Percentiles rank a stretch among this genome's conserved stretches.
These are phyloP conservation scores for Neelides folsomi DNA, from an alignment of 2,888 invertebrate species.

Conservation along the genomic window DNA sequence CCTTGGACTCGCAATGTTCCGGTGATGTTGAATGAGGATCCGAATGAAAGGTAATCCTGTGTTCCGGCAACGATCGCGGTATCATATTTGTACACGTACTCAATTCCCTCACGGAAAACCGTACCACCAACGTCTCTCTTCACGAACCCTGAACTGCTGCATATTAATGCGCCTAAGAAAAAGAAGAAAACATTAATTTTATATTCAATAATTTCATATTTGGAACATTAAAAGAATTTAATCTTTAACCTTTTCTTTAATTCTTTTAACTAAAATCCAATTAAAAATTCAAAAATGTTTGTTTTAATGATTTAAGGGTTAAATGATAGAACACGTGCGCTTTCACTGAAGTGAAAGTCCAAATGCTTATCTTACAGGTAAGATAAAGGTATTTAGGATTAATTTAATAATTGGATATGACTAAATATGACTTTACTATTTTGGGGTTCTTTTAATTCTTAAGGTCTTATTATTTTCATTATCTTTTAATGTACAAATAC, in stretches of 20 bases:
- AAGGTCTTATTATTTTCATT: too few species aligned
- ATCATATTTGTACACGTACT: constrained; percentile 26
- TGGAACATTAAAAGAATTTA: background rate
- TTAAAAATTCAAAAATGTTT: too few species aligned
- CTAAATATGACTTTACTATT: too few species aligned
- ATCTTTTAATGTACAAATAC: too few species aligned
- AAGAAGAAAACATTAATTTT: constrained; percentile 3
- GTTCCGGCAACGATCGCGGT: constrained; percentile 25
- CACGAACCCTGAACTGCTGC: constrained; percentile 26
- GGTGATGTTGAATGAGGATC: constrained; percentile 26
- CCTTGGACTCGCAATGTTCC: constrained; percentile 25
- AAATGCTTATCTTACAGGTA: too few species aligned
- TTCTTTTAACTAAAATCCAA: too few species aligned
- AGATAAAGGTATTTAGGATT: too few species aligned
- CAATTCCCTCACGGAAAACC: constrained; percentile 28
- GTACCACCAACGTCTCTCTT: constrained; percentile 26
- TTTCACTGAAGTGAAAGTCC: too few species aligned
- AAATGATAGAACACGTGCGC: too few species aligned
- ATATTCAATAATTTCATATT: background rate
- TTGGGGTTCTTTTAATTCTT: too few species aligned
- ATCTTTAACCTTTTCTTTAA: constrained; percentile 1
- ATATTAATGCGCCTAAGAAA: constrained; percentile 16
- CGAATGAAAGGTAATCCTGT: constrained; percentile 26
- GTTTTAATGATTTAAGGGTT: background rate
- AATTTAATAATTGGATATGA: too few species aligned